Conservation (phyloP, 1,140 invertebrate species). For the Platyscapa corneri region DNA sequence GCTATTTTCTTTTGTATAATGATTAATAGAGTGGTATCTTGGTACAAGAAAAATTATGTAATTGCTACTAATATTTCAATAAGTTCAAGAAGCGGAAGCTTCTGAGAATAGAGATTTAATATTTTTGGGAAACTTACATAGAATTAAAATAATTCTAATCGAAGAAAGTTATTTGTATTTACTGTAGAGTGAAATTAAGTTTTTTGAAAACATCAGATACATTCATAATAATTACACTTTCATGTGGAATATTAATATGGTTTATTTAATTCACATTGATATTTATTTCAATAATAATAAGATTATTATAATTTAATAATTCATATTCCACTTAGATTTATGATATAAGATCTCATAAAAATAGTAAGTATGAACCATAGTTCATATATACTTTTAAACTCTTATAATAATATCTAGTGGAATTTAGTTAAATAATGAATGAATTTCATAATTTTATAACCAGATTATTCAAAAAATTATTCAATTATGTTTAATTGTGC, state of each 20-base stretch:
- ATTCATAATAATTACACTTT: too few relatives aligned
- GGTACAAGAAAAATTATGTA: neutral
- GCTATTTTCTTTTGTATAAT: neutral
- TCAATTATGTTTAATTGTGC: neutral
- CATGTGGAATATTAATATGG: too few relatives aligned
- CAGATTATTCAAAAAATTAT: neutral
- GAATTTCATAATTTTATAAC: neutral
- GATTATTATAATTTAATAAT: neutral
- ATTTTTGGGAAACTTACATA: neutral
- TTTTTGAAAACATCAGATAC: neutral
- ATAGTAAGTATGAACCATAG: neutral
- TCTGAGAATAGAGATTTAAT: neutral
- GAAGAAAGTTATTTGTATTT: neutral
- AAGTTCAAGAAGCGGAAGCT: neutral
- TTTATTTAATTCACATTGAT: neutral
- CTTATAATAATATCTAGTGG: neutral
- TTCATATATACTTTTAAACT: neutral
- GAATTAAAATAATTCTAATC: neutral
- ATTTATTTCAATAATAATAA: neutral
- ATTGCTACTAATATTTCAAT: neutral
- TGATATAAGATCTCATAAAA: neutral
- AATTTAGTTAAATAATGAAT: neutral
- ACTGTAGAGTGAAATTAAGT: neutral
- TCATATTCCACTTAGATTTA: neutral
- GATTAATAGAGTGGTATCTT: neutral